phyloP scores from a whole-genome alignment of 2,888 invertebrate genomes.

The Micropterix aruncella region DNA sequence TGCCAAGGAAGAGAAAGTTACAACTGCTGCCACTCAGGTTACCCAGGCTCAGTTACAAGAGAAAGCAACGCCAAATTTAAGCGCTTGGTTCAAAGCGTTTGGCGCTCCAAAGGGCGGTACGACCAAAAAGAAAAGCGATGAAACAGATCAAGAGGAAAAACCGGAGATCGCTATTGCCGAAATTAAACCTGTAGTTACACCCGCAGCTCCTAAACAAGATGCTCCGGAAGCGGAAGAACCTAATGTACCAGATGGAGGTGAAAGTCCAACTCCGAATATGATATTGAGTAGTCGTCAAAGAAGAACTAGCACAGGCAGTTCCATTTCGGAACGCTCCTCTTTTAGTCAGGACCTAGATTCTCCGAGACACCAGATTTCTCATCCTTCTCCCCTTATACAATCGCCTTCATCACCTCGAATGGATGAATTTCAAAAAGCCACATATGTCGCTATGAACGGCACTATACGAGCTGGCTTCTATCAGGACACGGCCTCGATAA shows the following conservation, averaged over 20 bases:
- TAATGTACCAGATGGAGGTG: conserved; percentile 29
- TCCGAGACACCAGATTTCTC: conserved; percentile 59
- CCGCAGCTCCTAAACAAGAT: conserved; percentile 23
- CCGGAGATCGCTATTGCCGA: conserved; percentile 15
- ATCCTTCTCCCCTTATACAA: conserved; percentile 57
- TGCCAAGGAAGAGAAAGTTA: conserved; percentile 10
- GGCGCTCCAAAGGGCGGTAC: conserved; percentile 64
- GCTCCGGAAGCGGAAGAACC: conserved; percentile 26
- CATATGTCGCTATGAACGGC: conserved; percentile 64
- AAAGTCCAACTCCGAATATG: conserved; percentile 25
- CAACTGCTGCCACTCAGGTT: conserved; percentile 19
- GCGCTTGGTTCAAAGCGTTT: conserved; percentile 88
- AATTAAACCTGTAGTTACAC: conserved; percentile 16
- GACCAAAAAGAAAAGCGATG: conserved; percentile 45
- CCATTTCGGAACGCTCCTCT: conserved; percentile 63
- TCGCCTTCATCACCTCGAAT: conserved; percentile 67
- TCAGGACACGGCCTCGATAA: conserved; percentile 73
- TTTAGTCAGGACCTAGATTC: conserved; percentile 67
- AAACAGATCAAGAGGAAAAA: conserved; percentile 32
- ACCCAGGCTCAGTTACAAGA: conserved; percentile 31
- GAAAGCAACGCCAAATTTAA: conserved; percentile 71
- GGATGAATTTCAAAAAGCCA: conserved; percentile 52
- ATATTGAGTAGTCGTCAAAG: conserved; percentile 39
- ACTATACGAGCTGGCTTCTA: conserved; percentile 80
- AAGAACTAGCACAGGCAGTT: conserved; percentile 66